phyloP scores from a whole-genome alignment of 1,140 invertebrate genomes.

The Aricia agestis region DNA sequence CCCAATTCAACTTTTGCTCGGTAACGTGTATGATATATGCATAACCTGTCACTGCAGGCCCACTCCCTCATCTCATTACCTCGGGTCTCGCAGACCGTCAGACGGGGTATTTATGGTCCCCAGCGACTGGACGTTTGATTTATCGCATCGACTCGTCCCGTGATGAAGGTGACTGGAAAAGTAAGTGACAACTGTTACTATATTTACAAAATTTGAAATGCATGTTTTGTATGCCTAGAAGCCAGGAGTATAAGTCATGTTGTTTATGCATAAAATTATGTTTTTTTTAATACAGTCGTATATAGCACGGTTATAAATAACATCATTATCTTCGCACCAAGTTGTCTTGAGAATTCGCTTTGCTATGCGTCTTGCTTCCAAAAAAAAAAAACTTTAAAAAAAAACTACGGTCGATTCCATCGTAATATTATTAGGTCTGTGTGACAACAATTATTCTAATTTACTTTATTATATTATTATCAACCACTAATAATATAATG shows the following conservation, averaged over 20 bases:
- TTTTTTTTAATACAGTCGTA: too few relatives aligned
- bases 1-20: neutral
- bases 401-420: too few relatives aligned
- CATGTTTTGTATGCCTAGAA: neutral
- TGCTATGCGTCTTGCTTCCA: too few relatives aligned
- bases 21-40: neutral
- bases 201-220: neutral
- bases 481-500: neutral
- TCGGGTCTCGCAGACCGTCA: neutral
- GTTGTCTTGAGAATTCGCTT: too few relatives aligned
- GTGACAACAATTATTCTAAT: too few relatives aligned
- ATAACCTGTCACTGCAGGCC: neutral
- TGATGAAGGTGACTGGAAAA: neutral
- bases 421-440: too few relatives aligned
- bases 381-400: too few relatives aligned
- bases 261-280: too few relatives aligned
- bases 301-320: too few relatives aligned
- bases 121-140: slow-evolving; percentile 1
- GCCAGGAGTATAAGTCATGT: too few relatives aligned
- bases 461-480: neutral
- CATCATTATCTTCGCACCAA: too few relatives aligned
- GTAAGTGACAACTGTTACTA: neutral
- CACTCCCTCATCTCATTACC: slow-evolving; percentile 12
- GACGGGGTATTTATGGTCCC: neutral
- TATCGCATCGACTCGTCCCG: neutral